phyloP scores from a whole-genome alignment of 1,140 invertebrate genomes.

The Drosophila equinoxialis region DNA sequence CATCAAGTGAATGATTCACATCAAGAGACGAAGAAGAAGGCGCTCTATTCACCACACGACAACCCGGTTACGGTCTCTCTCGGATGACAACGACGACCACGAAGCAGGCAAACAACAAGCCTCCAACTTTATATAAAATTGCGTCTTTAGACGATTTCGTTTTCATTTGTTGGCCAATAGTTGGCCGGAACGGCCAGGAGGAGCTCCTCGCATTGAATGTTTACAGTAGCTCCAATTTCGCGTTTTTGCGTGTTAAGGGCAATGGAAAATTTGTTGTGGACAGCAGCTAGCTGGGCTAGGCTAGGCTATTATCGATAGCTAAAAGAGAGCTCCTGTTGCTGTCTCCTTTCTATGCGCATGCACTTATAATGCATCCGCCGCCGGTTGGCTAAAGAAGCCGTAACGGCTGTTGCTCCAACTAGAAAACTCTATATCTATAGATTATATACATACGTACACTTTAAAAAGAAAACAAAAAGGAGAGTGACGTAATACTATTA shows the following conservation, averaged over 20 bases:
- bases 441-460: constrained; percentile 13
- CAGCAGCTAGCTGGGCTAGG: constrained; percentile 5
- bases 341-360: constrained; percentile 74
- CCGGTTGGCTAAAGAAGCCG: constrained; percentile 38
- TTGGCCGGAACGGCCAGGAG: background rate
- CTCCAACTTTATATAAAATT: constrained; percentile 10
- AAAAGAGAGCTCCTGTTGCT: constrained; percentile 50
- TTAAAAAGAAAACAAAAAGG: background rate
- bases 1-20: constrained; percentile 66
- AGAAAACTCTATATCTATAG: constrained; percentile 8
- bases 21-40: background rate
- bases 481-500: constrained; percentile 8
- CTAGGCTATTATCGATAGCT: background rate
- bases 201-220: background rate
- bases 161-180: constrained; percentile 56
- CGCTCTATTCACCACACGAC: constrained; percentile 35
- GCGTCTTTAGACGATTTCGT: constrained; percentile 49
- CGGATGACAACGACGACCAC: too few relatives aligned
- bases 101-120: background rate
- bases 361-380: constrained; percentile 52
- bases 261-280: constrained; percentile 62
- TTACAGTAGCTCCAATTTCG: constrained; percentile 13
- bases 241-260: constrained; percentile 57
- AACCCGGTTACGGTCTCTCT: constrained; percentile 4
- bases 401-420: constrained; percentile 68